Conservation (phyloP, 2,797 vertebrate genomes). For the Galagoides demidoff region DNA sequence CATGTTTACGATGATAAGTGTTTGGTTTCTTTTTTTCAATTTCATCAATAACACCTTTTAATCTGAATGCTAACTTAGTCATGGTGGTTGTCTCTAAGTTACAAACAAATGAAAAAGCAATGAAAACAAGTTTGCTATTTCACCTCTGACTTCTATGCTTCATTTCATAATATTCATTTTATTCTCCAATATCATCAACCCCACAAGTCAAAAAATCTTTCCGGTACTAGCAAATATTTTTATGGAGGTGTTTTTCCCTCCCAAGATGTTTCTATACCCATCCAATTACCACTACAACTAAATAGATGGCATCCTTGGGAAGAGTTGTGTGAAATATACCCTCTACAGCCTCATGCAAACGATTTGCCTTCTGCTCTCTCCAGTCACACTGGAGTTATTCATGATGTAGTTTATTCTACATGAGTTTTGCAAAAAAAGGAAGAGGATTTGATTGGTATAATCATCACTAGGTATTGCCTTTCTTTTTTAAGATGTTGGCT, state of each 20-base stretch:
- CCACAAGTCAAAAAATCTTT: conserved; percentile 75
- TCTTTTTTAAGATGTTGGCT: neutral
- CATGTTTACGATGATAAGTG: neutral
- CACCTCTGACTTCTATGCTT: conserved; percentile 83
- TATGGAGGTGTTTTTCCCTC: conserved; percentile 57
- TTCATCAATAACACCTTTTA: conserved; percentile 67
- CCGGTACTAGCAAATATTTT: conserved; percentile 70
- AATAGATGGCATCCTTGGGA: conserved; percentile 46
- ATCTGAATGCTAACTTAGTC: conserved; percentile 78
- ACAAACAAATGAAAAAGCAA: conserved; percentile 82
- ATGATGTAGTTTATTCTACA: neutral
- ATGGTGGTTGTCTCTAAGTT: conserved; percentile 79
- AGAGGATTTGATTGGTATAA: neutral
- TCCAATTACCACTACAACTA: conserved; percentile 60
- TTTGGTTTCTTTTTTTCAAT: conserved; percentile 56
- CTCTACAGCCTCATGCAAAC: neutral
- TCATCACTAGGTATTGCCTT: neutral
- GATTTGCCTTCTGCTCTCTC: neutral
- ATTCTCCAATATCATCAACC: conserved; percentile 60
- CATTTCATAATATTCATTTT: conserved; percentile 81
- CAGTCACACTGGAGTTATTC: neutral
- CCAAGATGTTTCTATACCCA: conserved; percentile 42
- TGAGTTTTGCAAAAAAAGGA: conserved; percentile 9
- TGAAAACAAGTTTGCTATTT: conserved; percentile 83
- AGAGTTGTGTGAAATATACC: neutral